Evolutionary conservation across 1,140 invertebrate genomes (phyloP).

Genomic region (Hirudo medicinalis): DNA sequence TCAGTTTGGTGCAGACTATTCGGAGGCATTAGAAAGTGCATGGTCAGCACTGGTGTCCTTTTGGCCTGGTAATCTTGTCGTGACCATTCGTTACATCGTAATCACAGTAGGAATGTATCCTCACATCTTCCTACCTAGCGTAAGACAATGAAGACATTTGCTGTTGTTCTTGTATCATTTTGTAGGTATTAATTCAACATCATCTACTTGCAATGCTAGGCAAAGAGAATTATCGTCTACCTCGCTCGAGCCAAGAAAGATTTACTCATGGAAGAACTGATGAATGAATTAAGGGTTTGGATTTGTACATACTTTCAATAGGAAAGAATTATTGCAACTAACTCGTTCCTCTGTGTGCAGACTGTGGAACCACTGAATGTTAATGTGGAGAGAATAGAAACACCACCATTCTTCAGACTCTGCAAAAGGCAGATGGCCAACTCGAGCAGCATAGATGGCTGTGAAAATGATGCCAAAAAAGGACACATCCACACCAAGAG

Average conservation of each 20-base stretch:
- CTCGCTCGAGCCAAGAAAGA: constrained; percentile 76
- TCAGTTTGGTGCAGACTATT: constrained; percentile 85
- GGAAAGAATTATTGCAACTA: too few relatives aligned
- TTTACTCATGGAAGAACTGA: constrained; percentile 83
- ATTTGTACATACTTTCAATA: too few relatives aligned
- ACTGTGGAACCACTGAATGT: constrained; percentile 89
- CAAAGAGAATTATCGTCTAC: constrained; percentile 84
- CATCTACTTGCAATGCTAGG: constrained; percentile 45
- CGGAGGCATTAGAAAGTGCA: constrained; percentile 81
- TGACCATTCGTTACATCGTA: constrained; percentile 91
- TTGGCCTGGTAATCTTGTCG: constrained; percentile 91
- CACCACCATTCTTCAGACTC: constrained; percentile 87
- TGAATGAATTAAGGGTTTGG: constrained; percentile 62
- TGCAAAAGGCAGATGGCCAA: constrained; percentile 26
- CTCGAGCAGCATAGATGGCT: constrained; percentile 40
- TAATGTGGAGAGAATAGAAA: constrained; percentile 85
- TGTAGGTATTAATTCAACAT: neutral
- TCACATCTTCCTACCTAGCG: constrained; percentile 71
- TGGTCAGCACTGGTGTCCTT: constrained; percentile 88
- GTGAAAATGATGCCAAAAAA: constrained; percentile 51
- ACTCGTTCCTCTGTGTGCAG: constrained; percentile 42
- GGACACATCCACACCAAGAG: constrained; percentile 91
- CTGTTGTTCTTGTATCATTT: neutral
- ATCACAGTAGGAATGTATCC: constrained; percentile 91
- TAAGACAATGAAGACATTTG: constrained; percentile 41